These are phyloP conservation scores for Channa argus DNA, from an alignment of 2,113 vertebrate genomes.

Conservation along the genomic window DNA sequence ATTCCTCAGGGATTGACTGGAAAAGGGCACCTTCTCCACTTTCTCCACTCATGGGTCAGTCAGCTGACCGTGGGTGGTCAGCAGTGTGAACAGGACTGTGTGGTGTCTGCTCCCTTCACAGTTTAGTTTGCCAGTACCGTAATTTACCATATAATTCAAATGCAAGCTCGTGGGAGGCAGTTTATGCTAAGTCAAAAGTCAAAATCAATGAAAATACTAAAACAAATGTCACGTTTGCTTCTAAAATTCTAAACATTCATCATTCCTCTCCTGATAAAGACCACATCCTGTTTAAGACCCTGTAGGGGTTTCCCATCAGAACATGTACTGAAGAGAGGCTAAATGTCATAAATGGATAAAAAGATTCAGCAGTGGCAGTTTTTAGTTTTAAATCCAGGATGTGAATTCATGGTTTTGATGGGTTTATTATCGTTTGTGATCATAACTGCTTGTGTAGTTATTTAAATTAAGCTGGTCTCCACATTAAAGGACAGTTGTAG, in stretches of 20 bases:
- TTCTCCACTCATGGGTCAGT: slow-evolving; percentile 54
- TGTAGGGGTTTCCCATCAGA: slow-evolving; percentile 25
- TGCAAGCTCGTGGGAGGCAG: too few species aligned
- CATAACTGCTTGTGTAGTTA: not conserved
- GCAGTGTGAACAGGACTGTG: slow-evolving; percentile 23
- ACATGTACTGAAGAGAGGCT: too few species aligned
- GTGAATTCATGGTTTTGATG: slow-evolving; percentile 59
- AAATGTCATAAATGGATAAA: too few species aligned
- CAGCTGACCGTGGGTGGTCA: slow-evolving; percentile 71
- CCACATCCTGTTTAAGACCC: slow-evolving; percentile 59
- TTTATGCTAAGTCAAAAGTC: not conserved
- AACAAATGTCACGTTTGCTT: slow-evolving; percentile 9
- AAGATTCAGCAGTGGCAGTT: slow-evolving; percentile 8
- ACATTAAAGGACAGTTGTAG: too few species aligned
- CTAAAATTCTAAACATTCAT: slow-evolving; percentile 50
- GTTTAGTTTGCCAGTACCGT: slow-evolving; percentile 18
- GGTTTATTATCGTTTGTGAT: not conserved
- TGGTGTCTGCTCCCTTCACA: slow-evolving; percentile 52
- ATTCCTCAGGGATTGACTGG: slow-evolving; percentile 66
- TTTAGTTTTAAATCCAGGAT: slow-evolving; percentile 66
- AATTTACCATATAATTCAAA: not conserved
- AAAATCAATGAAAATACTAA: slow-evolving; percentile 2
- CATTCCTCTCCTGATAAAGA: slow-evolving; percentile 68
- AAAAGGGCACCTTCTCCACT: slow-evolving; percentile 66
- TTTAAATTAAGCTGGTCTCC: not conserved